Evolutionary conservation across 2,113 vertebrate genomes (phyloP), one percentile per base, ranked within the genome.

Genomic region (Hoplias malabaricus): DNA sequence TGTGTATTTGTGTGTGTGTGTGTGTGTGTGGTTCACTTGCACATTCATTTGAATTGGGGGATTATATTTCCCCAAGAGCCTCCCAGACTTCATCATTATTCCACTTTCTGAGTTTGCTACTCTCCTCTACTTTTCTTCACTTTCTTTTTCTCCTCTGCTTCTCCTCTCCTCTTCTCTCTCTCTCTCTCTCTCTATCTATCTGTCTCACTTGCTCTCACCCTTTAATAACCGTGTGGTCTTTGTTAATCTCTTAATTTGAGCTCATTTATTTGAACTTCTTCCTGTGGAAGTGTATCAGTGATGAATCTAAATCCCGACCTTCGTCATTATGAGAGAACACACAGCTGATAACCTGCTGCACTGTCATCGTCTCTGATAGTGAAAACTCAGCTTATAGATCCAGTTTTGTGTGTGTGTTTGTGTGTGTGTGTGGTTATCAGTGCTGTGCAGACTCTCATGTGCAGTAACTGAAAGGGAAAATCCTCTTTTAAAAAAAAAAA

Each of bases 31-130:
- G 53, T 85, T 87, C 82, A 84, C 86, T 88, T 87, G 61, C 84
- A 71, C 77, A 80, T 62, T 75, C 73, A 86, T 89, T 88, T 90
- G 88, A 90, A 87, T 67, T 84, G 84, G 73, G 78, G 88, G 88
- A 90, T 90, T 90, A 89, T 85, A 89, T 85, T 75, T 48, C 29
- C 48, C 83, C 80, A 69, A 59, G 67, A 74, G 72, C 33, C 84
- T 84, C 82, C 75, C 69, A 40, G 78, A 54, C 79, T 83, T 83
- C 82, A 80, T 83, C 81, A 80, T 81, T 78, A 77, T 34, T 66
- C 63, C 36, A 25, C 19, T 66, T 66, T 42, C 63, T 66, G 21
- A 42, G 63, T 42, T 66, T 25, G 19, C 36, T 65, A 2, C 71
- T 83, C 75, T 84, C 66, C 77, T 72, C 38, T 10, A 38, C 59